Percentiles rank a stretch among this genome's conserved stretches.
These are phyloP conservation scores for Balanococcus diminutus DNA, from an alignment of 2,888 invertebrate genomes.

Conservation along the genomic window DNA sequence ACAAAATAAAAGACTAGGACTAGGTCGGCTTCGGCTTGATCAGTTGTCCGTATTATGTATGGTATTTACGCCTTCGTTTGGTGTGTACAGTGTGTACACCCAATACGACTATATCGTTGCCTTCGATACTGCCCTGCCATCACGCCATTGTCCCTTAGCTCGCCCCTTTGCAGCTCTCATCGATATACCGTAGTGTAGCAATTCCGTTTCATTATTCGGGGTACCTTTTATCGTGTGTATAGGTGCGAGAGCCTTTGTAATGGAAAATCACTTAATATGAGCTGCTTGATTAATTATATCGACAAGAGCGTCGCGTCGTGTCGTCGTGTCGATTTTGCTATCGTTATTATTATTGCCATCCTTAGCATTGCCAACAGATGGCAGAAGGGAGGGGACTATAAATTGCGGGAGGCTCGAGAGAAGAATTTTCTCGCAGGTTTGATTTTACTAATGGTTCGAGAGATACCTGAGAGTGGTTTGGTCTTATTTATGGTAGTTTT, in stretches of 20 bases:
- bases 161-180: background rate
- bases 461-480: too few species aligned
- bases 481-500: too few species aligned
- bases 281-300: background rate
- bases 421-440: background rate
- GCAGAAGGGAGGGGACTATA: too few species aligned
- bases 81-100: background rate
- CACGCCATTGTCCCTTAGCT: too few species aligned
- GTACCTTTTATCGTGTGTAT: background rate
- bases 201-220: background rate
- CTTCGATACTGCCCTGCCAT: background rate
- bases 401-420: background rate
- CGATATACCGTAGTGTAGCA: background rate
- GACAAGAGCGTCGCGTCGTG: background rate
- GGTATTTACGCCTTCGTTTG: background rate
- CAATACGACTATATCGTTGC: background rate
- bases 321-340: background rate
- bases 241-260: background rate
- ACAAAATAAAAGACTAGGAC: slow-evolving; percentile 22
- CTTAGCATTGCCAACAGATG: too few species aligned
- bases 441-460: background rate
- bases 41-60: background rate
- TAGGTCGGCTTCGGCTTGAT: background rate
- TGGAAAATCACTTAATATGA: slow-evolving; percentile 27
- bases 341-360: background rate